phyloP scores from a whole-genome alignment of 2,888 invertebrate genomes.

The Amaurobius ferox region DNA sequence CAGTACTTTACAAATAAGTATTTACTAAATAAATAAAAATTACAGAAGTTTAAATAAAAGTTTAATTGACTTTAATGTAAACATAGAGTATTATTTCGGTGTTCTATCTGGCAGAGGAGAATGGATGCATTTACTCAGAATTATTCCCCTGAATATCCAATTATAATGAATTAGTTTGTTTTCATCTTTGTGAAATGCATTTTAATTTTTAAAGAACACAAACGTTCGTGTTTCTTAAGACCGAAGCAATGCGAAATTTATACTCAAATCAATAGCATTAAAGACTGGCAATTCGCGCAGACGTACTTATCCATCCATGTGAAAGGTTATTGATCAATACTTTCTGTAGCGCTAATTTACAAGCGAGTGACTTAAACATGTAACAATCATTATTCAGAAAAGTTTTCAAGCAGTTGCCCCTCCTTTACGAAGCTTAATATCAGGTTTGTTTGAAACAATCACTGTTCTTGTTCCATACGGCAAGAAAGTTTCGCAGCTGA shows the following conservation, averaged over 20 bases:
- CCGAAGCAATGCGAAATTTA: neutral
- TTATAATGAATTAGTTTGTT: too few species aligned
- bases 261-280: neutral
- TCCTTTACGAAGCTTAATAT: constrained; percentile 53
- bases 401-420: constrained; percentile 61
- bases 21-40: too few species aligned
- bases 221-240: neutral
- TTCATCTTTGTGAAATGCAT: too few species aligned
- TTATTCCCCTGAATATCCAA: too few species aligned
- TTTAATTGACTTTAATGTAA: too few species aligned
- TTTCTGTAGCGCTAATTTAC: constrained; percentile 13
- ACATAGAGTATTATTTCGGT: too few species aligned
- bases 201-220: too few species aligned
- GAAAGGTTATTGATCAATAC: neutral
- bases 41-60: too few species aligned
- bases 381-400: constrained; percentile 69
- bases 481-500: constrained; percentile 70
- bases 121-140: too few species aligned
- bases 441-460: constrained; percentile 70
- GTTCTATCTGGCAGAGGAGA: too few species aligned
- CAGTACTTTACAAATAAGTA: too few species aligned
- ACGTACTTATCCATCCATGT: neutral
- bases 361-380: constrained; percentile 50
- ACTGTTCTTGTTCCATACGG: constrained; percentile 64
- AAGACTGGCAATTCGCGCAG: neutral